Base-by-base conservation (phyloP, 64 coral and sea anemone species). In the Stichodactyla mertensii region DNA sequence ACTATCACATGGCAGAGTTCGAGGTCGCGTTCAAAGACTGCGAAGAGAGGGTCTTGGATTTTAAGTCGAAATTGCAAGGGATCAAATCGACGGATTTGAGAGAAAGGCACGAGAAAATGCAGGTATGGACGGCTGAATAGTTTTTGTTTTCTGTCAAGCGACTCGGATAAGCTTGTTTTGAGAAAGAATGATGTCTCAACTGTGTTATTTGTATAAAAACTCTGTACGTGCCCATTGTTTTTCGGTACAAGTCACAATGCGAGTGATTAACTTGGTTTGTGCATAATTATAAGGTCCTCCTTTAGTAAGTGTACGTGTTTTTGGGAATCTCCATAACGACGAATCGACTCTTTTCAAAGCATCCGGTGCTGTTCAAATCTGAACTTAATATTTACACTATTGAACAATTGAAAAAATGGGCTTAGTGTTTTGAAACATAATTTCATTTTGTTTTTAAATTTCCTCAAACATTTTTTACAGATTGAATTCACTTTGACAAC, bases 1-100 rank as follows among this genome's bases (percentile, higher is more conserved):
- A 92, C 55, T 88, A 87, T 54, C 54, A 87, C 15, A 64, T 90
- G 53, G 91, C 77, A 36, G 94, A 96, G 58, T 96, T 96, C 51
- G 82, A 90, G 71, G 64, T 67, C 28, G 91, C 91, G 4, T 57
- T 96, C 36, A 92, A 88, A 84, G 91, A 90, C 62, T 92, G 91
- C 54, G 80, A 60, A 84, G 91, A 92, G 52, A 85, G 88, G 85
- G 71, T 96, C 16, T 69, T 87, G 2, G 88, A 96, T 24, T 89
- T 78, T 22, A 93, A 62, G 23, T 7, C 55, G 11, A 92, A 79
- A 14, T 19, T 93, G 53, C 51, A 20, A 81, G 53, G 53, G 78
- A 16, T 81, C 52, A 81, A 52, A 81, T 18, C 78, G 6, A 81
- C 36, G 53, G 78, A 81, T 81, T 53, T 18, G 5, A 81, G 36